These are phyloP conservation scores for Sturnira hondurensis DNA, from an alignment of 2,113 vertebrate species.

Conservation along the genomic window DNA sequence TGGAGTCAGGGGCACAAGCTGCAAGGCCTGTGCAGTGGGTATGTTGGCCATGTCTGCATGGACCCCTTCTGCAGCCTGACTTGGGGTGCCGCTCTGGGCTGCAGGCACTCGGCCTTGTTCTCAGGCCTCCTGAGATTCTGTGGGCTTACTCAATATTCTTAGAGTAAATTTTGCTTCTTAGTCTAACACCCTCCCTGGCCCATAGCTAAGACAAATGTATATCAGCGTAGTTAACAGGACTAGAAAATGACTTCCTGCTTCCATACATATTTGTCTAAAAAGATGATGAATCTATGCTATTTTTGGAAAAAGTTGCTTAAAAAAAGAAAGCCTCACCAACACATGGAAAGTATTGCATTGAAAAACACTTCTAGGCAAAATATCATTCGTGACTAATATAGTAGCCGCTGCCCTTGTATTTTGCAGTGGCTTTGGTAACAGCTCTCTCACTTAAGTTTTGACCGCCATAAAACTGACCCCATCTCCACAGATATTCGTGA, in stretches of 20 bases:
- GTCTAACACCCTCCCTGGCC: not conserved
- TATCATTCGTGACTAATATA: not conserved
- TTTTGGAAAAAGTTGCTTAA: constrained; percentile 37
- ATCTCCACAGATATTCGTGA: not conserved
- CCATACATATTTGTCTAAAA: constrained; percentile 42
- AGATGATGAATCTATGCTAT: constrained; percentile 54
- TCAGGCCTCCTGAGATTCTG: not conserved
- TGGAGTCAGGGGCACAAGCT: not conserved
- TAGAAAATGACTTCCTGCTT: constrained; percentile 52
- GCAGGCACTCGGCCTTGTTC: not conserved
- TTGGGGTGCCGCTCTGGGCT: not conserved
- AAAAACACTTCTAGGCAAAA: constrained; percentile 43
- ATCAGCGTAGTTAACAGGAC: not conserved
- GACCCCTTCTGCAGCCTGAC: not conserved
- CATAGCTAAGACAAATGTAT: not conserved
- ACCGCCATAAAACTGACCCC: not conserved
- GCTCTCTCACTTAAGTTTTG: not conserved
- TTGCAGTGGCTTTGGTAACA: not conserved
- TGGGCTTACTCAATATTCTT: not conserved
- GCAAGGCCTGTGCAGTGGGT: not conserved
- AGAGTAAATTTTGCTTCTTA: not conserved
- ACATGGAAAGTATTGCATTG: not conserved
- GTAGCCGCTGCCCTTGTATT: not conserved
- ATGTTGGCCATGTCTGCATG: not conserved
- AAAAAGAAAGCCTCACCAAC: not conserved